Base-by-base conservation (phyloP, 2,797 vertebrate species). In the Zalophus californianus region DNA sequence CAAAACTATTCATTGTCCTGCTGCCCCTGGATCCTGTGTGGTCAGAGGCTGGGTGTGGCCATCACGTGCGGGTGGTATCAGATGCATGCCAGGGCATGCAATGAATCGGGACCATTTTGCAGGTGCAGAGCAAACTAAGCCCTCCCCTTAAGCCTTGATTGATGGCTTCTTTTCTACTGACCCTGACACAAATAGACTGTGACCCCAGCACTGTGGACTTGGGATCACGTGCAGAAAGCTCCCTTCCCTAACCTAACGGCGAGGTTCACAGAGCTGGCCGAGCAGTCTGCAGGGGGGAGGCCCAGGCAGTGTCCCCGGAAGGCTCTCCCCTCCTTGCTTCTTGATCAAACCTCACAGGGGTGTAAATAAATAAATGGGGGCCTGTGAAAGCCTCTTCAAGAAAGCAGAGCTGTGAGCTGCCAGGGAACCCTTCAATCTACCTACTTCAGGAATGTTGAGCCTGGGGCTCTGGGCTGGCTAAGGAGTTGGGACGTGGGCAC, bases 141-240 rank as follows among this genome's bases (percentile, higher is more conserved):
- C n/a, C 90, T 90, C 95, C 86, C 88, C 3, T 64, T 94, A 78
- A 97, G 38, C 72, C 93, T 97, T 95, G 87, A 58, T 86, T 94
- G 75, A 96, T 91, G 96, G 77, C 38, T 95, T 97, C 89, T 97
- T 73, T 83, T 83, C 70, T 91, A 50, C 73, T 91, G 95, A 98
- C 96, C 96, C 52, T 20, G 64, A 97, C 96, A 96, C 89, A 92
- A 92, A 95, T 58, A 94, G 86, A 77, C 2, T 38, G 90, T 48
- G 95, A 95, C 96, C 87, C 66, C 72, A 77, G 54, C 78, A 38
- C 90, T 86, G 72, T 25, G 48, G 95, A 94, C 89, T 85, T 48
- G 92, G 95, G 75, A 35, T 83, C 87, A 60, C 16, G 75, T 66
- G 86, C 93, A 80, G 94, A 94, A 87, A 96, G 72, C 77, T 94